These are phyloP conservation scores for Cinclus mexicanus DNA, from an alignment of 2,113 vertebrate species.

Conservation along the genomic window DNA sequence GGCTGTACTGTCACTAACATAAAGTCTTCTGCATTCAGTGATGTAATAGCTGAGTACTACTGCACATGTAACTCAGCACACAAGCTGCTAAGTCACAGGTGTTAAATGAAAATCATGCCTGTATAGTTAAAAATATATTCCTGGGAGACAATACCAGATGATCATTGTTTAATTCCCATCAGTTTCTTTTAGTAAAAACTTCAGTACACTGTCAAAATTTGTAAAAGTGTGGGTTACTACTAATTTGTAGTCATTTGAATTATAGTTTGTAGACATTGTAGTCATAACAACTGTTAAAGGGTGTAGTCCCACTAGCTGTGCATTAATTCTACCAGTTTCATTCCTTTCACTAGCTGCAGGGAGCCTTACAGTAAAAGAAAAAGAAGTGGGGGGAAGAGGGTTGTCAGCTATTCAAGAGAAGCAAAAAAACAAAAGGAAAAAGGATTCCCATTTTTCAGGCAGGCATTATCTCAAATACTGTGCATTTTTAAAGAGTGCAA, in stretches of 20 bases:
- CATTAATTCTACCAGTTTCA: not conserved
- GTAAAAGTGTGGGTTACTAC: not conserved
- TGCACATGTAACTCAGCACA: not conserved
- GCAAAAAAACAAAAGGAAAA: rapidly evolving
- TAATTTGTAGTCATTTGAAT: not conserved
- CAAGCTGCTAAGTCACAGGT: not conserved
- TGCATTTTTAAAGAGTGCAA: not conserved
- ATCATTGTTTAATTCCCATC: not conserved
- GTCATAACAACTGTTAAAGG: not conserved
- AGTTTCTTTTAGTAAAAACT: not conserved
- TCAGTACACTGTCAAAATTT: not conserved
- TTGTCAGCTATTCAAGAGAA: not conserved
- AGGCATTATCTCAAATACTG: not conserved
- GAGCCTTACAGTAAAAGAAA: not conserved
- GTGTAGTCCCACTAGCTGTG: not conserved
- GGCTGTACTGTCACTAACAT: not conserved
- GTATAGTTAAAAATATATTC: not conserved
- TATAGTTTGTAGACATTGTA: too few species aligned
- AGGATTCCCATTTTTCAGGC: not conserved
- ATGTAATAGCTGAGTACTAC: not conserved
- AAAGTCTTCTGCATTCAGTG: not conserved
- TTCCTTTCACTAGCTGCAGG: not conserved
- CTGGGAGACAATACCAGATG: not conserved
- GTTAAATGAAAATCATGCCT: not conserved
- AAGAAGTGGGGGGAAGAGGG: rapidly evolving